Evolutionary conservation across 2,888 invertebrate genomes (phyloP).

Genomic region (Athalia rosae): DNA sequence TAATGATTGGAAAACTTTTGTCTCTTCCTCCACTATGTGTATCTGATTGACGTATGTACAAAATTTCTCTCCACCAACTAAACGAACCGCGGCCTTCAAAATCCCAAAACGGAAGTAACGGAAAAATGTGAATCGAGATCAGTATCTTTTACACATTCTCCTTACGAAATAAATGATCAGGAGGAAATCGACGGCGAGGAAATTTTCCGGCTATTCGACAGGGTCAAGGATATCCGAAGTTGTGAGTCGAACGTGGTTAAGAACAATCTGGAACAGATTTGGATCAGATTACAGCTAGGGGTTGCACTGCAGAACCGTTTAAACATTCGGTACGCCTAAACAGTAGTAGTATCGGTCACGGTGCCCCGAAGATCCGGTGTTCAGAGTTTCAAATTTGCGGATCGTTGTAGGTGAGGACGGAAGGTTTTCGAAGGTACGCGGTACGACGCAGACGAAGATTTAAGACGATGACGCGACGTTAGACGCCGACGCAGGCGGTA

Average conservation of each 20-base stretch:
- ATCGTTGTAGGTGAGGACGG: neutral
- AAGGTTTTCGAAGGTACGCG: neutral
- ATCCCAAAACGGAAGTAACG: neutral
- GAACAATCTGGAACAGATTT: constrained; percentile 31
- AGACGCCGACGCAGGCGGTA: neutral
- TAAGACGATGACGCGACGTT: constrained; percentile 22
- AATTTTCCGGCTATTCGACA: constrained; percentile 14
- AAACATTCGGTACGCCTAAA: constrained; percentile 33
- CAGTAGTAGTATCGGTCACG: constrained; percentile 26
- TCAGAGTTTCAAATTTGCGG: constrained; percentile 17
- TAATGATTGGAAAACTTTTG: constrained; percentile 28
- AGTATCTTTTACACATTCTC: constrained; percentile 17
- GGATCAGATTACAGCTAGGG: constrained; percentile 37
- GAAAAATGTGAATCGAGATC: too few species aligned
- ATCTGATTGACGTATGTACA: neutral
- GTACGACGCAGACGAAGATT: constrained; percentile 5
- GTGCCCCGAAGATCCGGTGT: constrained; percentile 3
- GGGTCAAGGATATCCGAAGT: neutral
- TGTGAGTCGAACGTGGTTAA: constrained; percentile 1
- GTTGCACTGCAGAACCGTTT: constrained; percentile 15
- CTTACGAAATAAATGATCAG: constrained; percentile 23
- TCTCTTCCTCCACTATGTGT: neutral
- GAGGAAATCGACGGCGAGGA: constrained; percentile 23
- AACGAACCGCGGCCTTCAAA: too few species aligned
- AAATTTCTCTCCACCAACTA: too few species aligned